Evolutionary conservation across 23 tunicate genomes (phyloP).

Genomic region (Botrylloides violaceus): DNA sequence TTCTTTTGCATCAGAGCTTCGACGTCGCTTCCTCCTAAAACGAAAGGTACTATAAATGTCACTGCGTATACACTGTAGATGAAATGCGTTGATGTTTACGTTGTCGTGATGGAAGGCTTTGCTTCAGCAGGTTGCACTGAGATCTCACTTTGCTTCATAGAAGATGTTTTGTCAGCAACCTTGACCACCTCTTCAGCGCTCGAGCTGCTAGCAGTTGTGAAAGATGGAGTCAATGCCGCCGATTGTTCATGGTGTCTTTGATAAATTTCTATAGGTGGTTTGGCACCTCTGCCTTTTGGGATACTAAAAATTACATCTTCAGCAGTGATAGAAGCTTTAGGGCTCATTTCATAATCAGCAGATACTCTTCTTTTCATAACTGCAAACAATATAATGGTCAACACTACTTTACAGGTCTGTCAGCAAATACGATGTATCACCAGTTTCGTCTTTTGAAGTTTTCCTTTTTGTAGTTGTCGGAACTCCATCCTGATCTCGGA

Average conservation of each 20-base stretch:
- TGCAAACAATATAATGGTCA: background rate
- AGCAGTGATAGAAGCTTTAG: background rate
- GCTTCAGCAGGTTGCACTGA: background rate
- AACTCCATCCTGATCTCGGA: conserved; percentile 44
- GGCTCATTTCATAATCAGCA: conserved; percentile 15
- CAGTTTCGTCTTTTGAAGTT: conserved; percentile 36
- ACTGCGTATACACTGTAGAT: too few species aligned
- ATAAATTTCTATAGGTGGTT: conserved; percentile 57
- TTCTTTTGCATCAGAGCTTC: too few species aligned
- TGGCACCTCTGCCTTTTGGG: conserved; percentile 45
- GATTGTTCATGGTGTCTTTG: conserved; percentile 12
- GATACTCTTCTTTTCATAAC: conserved; percentile 45
- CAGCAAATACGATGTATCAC: background rate
- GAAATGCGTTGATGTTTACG: too few species aligned
- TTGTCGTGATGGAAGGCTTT: background rate
- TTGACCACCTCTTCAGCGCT: conserved; percentile 2
- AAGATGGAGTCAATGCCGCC: background rate
- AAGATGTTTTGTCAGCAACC: background rate
- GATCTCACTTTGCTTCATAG: background rate
- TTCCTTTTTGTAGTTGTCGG: conserved; percentile 31
- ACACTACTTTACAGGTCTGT: background rate
- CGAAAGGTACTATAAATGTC: too few species aligned
- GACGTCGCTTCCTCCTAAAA: too few species aligned
- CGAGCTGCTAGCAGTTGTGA: conserved; percentile 2
- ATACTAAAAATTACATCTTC: background rate